These are phyloP conservation scores for Halichoeres trimaculatus DNA, from an alignment of 2,113 vertebrate species.

Conservation along the genomic window DNA sequence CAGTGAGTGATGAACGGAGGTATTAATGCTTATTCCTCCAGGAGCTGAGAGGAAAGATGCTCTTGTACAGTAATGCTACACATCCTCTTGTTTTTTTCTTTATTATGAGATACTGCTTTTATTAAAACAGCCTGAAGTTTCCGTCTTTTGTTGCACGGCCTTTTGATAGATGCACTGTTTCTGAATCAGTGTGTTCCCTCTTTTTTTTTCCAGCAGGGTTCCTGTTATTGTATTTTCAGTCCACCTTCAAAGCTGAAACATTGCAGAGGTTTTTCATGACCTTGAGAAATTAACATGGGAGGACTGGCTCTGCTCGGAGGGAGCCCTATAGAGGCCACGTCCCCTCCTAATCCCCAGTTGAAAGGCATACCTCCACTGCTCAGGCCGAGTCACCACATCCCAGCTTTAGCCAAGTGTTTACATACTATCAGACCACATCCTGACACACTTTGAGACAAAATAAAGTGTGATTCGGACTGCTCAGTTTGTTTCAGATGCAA, in stretches of 20 bases:
- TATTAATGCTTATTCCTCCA: conserved; percentile 56
- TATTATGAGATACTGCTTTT: conserved; percentile 33
- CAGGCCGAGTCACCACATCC: conserved; percentile 42
- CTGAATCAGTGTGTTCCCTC: conserved; percentile 51
- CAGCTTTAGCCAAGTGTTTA: conserved; percentile 46
- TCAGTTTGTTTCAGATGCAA: neutral
- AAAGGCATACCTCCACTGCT: conserved; percentile 66
- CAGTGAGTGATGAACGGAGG: conserved; percentile 66
- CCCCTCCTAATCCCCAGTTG: conserved; percentile 72
- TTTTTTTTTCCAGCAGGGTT: conserved; percentile 65
- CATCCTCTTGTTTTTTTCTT: conserved; percentile 24
- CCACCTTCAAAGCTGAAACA: conserved; percentile 75
- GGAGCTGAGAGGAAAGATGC: conserved; percentile 42
- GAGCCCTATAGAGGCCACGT: conserved; percentile 68
- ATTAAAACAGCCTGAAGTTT: conserved; percentile 37
- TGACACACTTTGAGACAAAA: conserved; percentile 2
- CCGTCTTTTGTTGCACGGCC: conserved; percentile 6
- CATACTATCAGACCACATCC: conserved; percentile 24
- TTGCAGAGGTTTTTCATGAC: conserved; percentile 73
- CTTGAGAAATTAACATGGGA: conserved; percentile 82
- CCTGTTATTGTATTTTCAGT: conserved; percentile 77
- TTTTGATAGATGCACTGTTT: conserved; percentile 38
- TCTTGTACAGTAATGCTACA: conserved; percentile 21
- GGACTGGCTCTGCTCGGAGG: conserved; percentile 72
- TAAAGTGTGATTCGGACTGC: conserved; percentile 15